Conservation (phyloP, 2,797 vertebrate species). For the Gephyroberyx darwinii region DNA sequence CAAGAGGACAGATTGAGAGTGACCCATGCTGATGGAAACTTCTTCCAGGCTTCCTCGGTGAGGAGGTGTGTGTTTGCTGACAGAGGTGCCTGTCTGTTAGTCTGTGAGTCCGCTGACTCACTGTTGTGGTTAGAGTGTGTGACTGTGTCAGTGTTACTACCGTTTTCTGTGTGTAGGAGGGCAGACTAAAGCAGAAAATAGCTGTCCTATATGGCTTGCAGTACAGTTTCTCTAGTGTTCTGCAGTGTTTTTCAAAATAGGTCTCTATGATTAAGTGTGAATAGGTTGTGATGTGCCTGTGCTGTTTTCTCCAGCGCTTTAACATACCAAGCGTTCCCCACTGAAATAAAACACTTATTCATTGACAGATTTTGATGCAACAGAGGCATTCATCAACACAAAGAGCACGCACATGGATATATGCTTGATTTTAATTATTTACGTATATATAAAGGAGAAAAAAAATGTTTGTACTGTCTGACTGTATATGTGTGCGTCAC, state of each 20-base stretch:
- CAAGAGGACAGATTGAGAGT: slow-evolving; percentile 47
- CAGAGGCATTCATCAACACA: slow-evolving; percentile 24
- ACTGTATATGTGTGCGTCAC: slow-evolving; percentile 33
- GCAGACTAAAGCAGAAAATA: slow-evolving; percentile 36
- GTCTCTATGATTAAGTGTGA: neutral
- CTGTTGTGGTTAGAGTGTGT: slow-evolving; percentile 65
- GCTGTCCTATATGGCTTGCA: slow-evolving; percentile 5
- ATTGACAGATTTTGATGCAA: slow-evolving; percentile 10
- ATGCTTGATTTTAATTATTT: slow-evolving; percentile 28
- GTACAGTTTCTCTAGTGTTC: neutral
- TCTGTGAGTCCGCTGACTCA: slow-evolving; percentile 71
- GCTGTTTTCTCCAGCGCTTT: neutral
- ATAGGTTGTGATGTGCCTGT: slow-evolving; percentile 20
- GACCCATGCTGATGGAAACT: slow-evolving; percentile 60
- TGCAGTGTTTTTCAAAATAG: neutral
- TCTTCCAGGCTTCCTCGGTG: slow-evolving; percentile 34
- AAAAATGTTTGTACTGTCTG: slow-evolving; percentile 11
- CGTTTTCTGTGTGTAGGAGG: slow-evolving; percentile 34
- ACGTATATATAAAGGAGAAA: slow-evolving; percentile 24
- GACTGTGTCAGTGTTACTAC: slow-evolving; percentile 66
- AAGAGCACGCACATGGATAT: slow-evolving; percentile 17
- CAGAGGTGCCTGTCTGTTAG: slow-evolving; percentile 56
- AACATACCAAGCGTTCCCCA: slow-evolving; percentile 1
- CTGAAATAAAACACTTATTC: slow-evolving; percentile 25
- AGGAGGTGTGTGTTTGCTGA: slow-evolving; percentile 61